These are phyloP conservation scores for Furcifer pardalis DNA, from an alignment of 2,797 vertebrate genomes.

Conservation along the genomic window DNA sequence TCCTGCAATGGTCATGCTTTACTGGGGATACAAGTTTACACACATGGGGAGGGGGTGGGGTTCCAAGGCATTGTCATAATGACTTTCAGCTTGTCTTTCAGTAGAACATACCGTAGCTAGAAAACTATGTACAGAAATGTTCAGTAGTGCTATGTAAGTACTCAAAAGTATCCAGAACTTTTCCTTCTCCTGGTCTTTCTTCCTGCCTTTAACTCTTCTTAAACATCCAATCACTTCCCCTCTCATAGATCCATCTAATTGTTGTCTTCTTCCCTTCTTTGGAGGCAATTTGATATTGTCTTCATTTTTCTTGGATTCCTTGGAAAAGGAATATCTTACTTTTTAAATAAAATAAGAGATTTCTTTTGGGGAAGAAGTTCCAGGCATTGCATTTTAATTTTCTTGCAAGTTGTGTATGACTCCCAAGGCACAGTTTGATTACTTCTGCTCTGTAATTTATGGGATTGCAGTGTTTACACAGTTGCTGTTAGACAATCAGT, in stretches of 20 bases:
- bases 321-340: neutral
- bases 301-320: neutral
- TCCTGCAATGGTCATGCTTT: neutral
- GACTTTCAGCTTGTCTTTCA: neutral
- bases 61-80: neutral
- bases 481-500: neutral
- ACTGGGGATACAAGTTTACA: conserved; percentile 32
- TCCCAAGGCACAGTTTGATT: neutral
- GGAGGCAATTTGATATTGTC: neutral
- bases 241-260: neutral
- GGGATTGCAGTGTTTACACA: neutral
- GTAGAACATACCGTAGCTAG: neutral
- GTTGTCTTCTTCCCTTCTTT: neutral
- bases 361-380: neutral
- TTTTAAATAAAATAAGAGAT: neutral
- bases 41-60: conserved; percentile 3
- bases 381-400: neutral
- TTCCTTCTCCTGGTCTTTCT: neutral
- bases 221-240: neutral
- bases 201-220: neutral
- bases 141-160: neutral
- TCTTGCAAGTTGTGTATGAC: neutral
- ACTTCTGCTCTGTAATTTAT: neutral
- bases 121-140: no score
- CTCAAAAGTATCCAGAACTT: neutral